Percentiles rank a stretch among this genome's conserved stretches.
Evolutionary conservation across 2,888 invertebrate genomes (phyloP).

Genomic region (Volucella zonaria): DNA sequence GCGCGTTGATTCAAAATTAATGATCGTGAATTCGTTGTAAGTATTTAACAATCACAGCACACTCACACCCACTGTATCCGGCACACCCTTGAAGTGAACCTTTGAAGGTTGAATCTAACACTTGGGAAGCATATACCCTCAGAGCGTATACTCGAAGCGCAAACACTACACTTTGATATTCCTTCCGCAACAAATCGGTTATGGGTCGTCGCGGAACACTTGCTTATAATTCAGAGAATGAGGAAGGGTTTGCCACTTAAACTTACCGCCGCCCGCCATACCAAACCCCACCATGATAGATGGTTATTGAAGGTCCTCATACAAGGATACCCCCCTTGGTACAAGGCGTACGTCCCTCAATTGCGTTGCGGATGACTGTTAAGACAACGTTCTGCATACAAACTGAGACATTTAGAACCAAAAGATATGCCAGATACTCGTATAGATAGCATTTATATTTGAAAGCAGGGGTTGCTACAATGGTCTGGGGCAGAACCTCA

Average conservation of each 20-base stretch:
- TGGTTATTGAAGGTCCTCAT: conserved; percentile 48
- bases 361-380: conserved; percentile 58
- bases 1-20: conserved; percentile 59
- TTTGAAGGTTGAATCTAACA: too few relatives aligned
- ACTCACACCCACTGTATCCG: conserved; percentile 6
- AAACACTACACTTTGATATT: conserved; percentile 48
- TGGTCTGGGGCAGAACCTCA: conserved; percentile 1
- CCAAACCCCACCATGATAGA: conserved; percentile 37
- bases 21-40: conserved; percentile 60
- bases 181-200: conserved; percentile 64
- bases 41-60: conserved; percentile 61
- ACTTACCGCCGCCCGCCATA: not conserved
- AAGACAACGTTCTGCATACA: conserved; percentile 64
- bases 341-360: conserved; percentile 36
- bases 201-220: conserved; percentile 54
- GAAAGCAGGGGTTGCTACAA: conserved; percentile 8
- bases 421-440: conserved; percentile 33
- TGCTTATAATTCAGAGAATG: conserved; percentile 3
- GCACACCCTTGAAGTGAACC: not conserved
- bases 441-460: conserved; percentile 49
- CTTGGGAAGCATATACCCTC: too few relatives aligned
- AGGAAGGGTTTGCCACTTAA: conserved; percentile 12
- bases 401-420: conserved; percentile 63
- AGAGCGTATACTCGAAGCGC: not conserved
- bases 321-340: conserved; percentile 33